Base-by-base conservation (phyloP, 2,797 vertebrate species). In the Rallus crepitans region DNA sequence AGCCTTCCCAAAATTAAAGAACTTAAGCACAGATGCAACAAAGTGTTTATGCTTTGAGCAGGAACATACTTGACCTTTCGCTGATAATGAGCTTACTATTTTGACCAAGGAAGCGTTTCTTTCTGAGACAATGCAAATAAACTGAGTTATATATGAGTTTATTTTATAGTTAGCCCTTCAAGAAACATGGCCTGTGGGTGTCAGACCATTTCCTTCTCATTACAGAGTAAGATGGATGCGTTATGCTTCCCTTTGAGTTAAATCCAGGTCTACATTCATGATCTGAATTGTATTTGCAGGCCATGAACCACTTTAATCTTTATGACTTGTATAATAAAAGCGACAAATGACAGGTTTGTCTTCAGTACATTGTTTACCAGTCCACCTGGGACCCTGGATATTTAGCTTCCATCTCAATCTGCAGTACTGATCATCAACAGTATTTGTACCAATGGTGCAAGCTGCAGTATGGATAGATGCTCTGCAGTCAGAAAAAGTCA, bases 231-330 rank as follows among this genome's bases (percentile, higher is more conserved):
- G 84, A 91, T 25, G 15, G 71, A 80, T 65, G 68, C 37, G 91
- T 85, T 82, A 61, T 68, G 30, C 53, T 91, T 85, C 64, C 27
- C 31, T 78, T 71, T 68, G 60, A 93, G 48, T 75, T 87, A 92
- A 87, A 95, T 80, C 64, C 85, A 28, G 53, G 57, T 64, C 84
- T 82, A 50, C 14, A 9, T 60, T 60, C 64, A 87, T 45, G 59
- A 91, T 73, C 50, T 85, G 52, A 96, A 92, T 89, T 77, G 23
- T 86, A 87, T 82, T 89, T 82, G 48, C 53, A 91, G 87, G 45
- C 71, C 48, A 39, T 8, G 53, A 84, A 39, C 17, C 76, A 64
- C 84, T 92, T 89, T 37, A 80, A 64, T 77, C 91, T 89, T 75
- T 63, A 71, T 37, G 60, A 20, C 15, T 64, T 71, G 45, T 37